Evolutionary conservation across 23 tunicate genomes (phyloP).

Genomic region (Styela clava): DNA sequence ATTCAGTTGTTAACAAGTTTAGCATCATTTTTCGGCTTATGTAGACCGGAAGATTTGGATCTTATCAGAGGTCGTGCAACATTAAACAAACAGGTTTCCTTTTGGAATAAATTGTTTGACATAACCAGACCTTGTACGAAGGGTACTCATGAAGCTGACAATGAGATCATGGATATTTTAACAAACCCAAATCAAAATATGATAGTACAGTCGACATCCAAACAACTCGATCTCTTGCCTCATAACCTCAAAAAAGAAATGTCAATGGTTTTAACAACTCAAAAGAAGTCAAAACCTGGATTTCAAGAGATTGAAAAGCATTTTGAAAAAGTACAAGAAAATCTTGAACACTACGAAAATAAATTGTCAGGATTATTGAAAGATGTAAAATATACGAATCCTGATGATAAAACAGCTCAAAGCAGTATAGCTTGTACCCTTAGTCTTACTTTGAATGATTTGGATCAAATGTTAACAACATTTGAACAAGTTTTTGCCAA

Average conservation of each 20-base stretch:
- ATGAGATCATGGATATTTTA: neutral
- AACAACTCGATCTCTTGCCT: neutral
- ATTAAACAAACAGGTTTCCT: neutral
- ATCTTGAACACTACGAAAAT: neutral
- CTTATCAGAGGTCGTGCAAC: constrained; percentile 13
- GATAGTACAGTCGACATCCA: neutral
- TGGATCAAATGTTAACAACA: constrained; percentile 30
- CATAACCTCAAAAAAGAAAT: constrained; percentile 12
- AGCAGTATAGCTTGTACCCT: neutral
- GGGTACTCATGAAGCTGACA: neutral
- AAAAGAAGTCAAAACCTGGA: neutral
- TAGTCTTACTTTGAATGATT: constrained; percentile 15
- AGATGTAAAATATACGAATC: neutral
- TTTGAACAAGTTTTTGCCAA: constrained; percentile 26
- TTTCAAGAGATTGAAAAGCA: neutral
- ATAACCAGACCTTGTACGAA: neutral
- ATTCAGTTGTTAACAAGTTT: constrained; percentile 21
- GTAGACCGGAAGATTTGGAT: constrained; percentile 19
- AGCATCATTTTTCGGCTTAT: constrained; percentile 13
- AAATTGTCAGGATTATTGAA: neutral
- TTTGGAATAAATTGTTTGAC: constrained; percentile 4
- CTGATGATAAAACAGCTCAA: neutral
- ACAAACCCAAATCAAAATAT: neutral
- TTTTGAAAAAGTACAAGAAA: neutral
- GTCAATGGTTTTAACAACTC: neutral